Evolutionary conservation across 2,888 invertebrate species (phyloP), one percentile per base, ranked within the genome.

Genomic region (Drosophila ezoana): DNA sequence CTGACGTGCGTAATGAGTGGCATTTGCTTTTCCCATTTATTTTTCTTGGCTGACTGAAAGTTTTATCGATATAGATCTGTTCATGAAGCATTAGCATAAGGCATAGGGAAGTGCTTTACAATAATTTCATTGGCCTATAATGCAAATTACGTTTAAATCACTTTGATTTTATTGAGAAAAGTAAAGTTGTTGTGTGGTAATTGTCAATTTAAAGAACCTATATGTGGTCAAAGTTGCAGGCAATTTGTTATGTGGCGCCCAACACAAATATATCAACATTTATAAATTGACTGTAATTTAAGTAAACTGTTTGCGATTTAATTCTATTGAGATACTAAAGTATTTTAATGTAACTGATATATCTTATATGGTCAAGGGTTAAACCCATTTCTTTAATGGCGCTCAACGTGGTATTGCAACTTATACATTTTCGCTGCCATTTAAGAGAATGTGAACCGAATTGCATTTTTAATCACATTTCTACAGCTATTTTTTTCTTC

Each of bases 1-100:
- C 52, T 82, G 77, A 75, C 80, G 76, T 85, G 81, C 72, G 67
- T 85, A 85, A 82, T 82, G 83, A 75, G 81, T 68, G 51, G 16
- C 71, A 72, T 85, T 85, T 80, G 59, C 64, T 54, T 73, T 48
- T 59, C 28, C 16, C 8, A 11, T 37, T 44, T 41, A 45, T 51
- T n/a, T 45, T 35, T 54, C 49, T 9, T 41, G 41, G 14, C 3
- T 37, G 44, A 49, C 48, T 59, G 28, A 38, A 60, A 74, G 37
- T 62, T 70, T 52, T 57, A 54, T 53, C 49, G 49, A 62, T 59
- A 35, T 43, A 49, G 38, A 43, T 71, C 40, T 38, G 48, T 41
- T 53, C 53, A 45, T 52, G 20, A 44, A 32, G 18, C 37, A 43
- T 33, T 20, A 32, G 66, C 20, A 44, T 41, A 37, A 41, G 28